These are phyloP conservation scores for Echinarachnius parma DNA, from an alignment of 53 echinoderm and acorn worm species.

Conservation along the genomic window DNA sequence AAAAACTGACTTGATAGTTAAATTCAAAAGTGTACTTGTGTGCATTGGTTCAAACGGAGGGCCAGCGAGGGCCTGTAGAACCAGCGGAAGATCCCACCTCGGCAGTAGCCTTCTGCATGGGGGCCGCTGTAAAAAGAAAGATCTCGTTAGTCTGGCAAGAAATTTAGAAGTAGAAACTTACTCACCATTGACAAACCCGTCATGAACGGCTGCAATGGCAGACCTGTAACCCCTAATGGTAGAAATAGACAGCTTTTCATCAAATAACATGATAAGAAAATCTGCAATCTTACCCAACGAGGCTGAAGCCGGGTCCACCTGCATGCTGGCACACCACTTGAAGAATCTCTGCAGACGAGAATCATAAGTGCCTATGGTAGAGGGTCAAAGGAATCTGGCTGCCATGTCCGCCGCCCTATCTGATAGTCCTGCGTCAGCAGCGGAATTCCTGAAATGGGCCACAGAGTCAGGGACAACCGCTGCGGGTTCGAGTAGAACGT, in stretches of 20 bases:
- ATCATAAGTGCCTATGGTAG: constrained; percentile 32
- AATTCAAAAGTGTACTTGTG: not conserved
- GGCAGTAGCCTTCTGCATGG: not conserved
- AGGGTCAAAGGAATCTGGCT: constrained; percentile 7
- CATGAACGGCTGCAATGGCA: constrained; percentile 21
- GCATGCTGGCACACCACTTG: not conserved
- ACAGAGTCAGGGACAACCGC: constrained; percentile 11
- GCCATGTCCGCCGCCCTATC: constrained; percentile 25
- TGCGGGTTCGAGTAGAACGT: not conserved
- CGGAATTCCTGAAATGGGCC: constrained; percentile 19
- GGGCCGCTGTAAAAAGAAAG: not conserved
- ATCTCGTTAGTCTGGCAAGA: constrained; percentile 5
- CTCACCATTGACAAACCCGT: constrained; percentile 3
- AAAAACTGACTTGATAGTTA: constrained; percentile 1
- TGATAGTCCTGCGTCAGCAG: constrained; percentile 21
- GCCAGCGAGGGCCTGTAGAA: constrained; percentile 4
- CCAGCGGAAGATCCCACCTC: not conserved
- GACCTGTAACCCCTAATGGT: constrained; percentile 23
- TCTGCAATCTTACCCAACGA: constrained; percentile 19
- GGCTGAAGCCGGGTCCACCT: constrained; percentile 34
- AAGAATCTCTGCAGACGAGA: constrained; percentile 5
- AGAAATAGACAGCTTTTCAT: not conserved
- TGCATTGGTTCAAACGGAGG: constrained; percentile 16
- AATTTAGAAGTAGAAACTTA: not conserved
- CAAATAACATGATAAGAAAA: constrained; percentile 16